Percentiles rank a stretch among this genome's conserved stretches.
Evolutionary conservation across 1,140 invertebrate species (phyloP).

Genomic region (Callitettix versicolor): DNA sequence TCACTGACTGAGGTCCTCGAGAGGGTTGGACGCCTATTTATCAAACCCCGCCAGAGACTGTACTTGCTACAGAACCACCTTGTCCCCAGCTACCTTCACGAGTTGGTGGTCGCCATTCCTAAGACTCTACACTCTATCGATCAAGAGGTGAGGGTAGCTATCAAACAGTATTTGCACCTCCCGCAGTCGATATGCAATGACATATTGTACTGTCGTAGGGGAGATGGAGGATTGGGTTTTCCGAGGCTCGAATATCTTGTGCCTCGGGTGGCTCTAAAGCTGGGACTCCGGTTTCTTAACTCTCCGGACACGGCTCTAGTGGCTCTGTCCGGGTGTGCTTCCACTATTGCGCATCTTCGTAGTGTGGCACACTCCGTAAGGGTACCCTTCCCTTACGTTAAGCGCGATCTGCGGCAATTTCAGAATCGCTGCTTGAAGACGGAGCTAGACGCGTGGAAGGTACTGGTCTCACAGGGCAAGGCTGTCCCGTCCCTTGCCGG

Average conservation of each 20-base stretch:
- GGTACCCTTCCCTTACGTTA: not conserved
- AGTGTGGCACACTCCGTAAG: not conserved
- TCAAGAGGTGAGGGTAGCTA: not conserved
- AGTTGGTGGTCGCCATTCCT: not conserved
- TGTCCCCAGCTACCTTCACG: not conserved
- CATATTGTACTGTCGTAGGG: too few species aligned
- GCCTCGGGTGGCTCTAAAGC: not conserved
- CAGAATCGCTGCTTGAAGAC: not conserved
- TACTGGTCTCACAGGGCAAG: not conserved
- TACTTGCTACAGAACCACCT: not conserved
- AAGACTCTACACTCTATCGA: not conserved
- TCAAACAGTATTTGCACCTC: too few species aligned
- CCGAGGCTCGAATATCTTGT: not conserved
- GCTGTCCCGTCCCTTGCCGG: not conserved
- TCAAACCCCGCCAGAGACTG: too few species aligned
- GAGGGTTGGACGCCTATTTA: not conserved
- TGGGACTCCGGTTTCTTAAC: not conserved
- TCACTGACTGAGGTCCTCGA: not conserved
- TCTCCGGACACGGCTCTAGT: not conserved
- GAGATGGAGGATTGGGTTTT: not conserved
- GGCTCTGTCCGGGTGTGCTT: not conserved
- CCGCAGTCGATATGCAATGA: too few species aligned
- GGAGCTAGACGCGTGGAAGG: not conserved
- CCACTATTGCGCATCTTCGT: slow-evolving; percentile 2
- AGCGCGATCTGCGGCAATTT: not conserved